Conservation (phyloP, 2,888 invertebrate species). For the Lithosia quadra region DNA sequence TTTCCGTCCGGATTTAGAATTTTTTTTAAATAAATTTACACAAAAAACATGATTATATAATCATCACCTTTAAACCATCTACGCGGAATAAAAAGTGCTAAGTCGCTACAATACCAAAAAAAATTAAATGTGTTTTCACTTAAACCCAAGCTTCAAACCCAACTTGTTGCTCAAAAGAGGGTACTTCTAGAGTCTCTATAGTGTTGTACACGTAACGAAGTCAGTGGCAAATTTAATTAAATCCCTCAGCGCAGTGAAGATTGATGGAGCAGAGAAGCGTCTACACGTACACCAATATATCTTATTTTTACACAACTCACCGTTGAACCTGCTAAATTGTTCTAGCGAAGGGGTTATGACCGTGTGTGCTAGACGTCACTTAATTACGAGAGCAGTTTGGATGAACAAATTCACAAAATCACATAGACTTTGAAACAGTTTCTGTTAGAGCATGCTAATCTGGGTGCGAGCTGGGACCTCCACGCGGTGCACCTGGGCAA, state of each 20-base stretch:
- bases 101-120: not conserved
- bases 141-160: not conserved
- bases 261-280: conserved; percentile 56
- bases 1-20: too few species aligned
- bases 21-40: too few species aligned
- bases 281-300: conserved; percentile 58
- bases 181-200: conserved; percentile 34
- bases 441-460: too few species aligned
- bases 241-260: conserved; percentile 59
- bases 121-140: not conserved
- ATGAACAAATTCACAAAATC: too few species aligned
- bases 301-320: conserved; percentile 44
- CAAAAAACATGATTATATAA: too few species aligned
- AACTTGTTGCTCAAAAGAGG: not conserved
- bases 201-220: conserved; percentile 47
- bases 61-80: too few species aligned
- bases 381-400: too few species aligned
- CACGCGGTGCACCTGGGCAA: too few species aligned
- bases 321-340: not conserved
- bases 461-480: too few species aligned
- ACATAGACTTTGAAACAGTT: too few species aligned
- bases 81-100: too few species aligned
- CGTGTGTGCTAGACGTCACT: not conserved
- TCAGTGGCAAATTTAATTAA: conserved; percentile 70
- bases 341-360: not conserved